phyloP scores from a whole-genome alignment of 53 echinoderm and acorn worm genomes.

The Paelopatides confundens region DNA sequence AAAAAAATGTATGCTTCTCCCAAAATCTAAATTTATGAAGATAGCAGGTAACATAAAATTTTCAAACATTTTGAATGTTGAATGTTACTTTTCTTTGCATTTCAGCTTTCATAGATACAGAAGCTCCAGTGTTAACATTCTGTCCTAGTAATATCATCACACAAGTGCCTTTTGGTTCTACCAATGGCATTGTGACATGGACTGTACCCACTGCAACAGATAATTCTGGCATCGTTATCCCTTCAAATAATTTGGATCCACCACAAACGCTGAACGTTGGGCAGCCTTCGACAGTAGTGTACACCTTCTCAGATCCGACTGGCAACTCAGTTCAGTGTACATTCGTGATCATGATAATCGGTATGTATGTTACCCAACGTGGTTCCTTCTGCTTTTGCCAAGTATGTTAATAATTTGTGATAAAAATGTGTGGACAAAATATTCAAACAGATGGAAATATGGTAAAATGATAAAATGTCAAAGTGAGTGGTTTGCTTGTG shows the following conservation, averaged over 20 bases:
- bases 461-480: too few species aligned
- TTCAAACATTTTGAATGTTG: too few species aligned
- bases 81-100: background rate
- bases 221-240: background rate
- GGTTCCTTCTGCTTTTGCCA: background rate
- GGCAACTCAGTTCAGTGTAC: background rate
- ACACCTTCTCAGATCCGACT: background rate
- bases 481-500: too few species aligned
- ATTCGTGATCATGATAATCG: background rate
- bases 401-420: too few species aligned
- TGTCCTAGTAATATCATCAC: constrained; percentile 9
- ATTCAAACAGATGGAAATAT: too few species aligned
- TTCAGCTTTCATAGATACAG: background rate
- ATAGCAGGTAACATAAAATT: too few species aligned
- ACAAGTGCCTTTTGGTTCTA: background rate
- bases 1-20: too few species aligned
- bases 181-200: background rate
- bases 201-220: background rate
- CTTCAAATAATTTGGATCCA: background rate
- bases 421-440: too few species aligned
- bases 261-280: background rate
- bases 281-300: background rate
- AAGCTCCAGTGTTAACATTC: constrained; percentile 1
- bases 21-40: too few species aligned
- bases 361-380: background rate